Conservation (phyloP, 2,797 vertebrate species). For the Ammospiza maritima region DNA sequence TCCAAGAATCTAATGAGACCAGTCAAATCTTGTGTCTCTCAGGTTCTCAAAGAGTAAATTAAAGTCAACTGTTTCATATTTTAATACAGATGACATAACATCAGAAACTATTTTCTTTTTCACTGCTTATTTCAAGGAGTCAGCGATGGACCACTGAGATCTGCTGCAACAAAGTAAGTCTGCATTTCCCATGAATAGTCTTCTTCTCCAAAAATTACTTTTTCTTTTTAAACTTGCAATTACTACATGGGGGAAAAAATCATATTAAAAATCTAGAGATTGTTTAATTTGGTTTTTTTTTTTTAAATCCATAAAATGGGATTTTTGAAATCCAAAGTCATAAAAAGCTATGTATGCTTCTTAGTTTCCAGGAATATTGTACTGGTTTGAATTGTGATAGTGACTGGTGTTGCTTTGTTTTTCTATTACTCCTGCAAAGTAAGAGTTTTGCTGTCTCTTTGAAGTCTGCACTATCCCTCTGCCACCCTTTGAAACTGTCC, state of each 20-base stretch:
- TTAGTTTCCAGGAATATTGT: neutral
- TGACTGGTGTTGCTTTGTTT: neutral
- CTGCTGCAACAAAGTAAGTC: neutral
- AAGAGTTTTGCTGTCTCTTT: neutral
- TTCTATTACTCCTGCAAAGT: neutral
- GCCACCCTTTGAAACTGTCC: neutral
- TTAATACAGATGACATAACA: neutral
- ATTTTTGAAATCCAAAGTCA: neutral
- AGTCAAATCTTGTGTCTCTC: neutral
- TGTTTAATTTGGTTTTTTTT: rapidly evolving
- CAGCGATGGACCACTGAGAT: neutral
- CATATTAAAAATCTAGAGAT: neutral
- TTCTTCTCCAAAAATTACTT: neutral
- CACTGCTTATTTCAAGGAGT: neutral
- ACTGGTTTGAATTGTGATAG: neutral
- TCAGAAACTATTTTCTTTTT: neutral
- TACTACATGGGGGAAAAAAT: neutral
- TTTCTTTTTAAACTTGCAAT: neutral
- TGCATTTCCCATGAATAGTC: neutral
- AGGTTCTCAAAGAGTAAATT: neutral
- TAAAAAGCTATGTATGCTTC: neutral
- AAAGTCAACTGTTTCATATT: neutral
- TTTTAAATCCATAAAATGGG: too few relatives aligned
- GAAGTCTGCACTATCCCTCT: neutral
- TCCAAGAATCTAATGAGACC: too few relatives aligned